Conservation (phyloP, 2,888 invertebrate species). For the Phalera bucephala region DNA sequence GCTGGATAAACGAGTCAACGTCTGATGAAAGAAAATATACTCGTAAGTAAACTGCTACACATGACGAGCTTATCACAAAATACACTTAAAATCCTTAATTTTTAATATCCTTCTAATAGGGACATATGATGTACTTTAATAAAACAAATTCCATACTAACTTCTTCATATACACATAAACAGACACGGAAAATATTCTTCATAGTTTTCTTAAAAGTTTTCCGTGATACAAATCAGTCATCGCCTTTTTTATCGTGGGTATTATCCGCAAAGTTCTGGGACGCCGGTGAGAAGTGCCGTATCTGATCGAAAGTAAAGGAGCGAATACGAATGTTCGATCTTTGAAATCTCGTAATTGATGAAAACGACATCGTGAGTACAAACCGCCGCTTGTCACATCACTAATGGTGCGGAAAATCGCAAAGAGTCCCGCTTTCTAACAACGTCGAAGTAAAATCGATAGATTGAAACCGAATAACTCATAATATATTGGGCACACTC, state of each 20-base stretch:
- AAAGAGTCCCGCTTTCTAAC: slow-evolving; percentile 65
- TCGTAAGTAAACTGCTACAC: too few species aligned
- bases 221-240: slow-evolving; percentile 12
- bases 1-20: too few species aligned
- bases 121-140: too few species aligned
- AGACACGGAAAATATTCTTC: too few species aligned
- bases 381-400: slow-evolving; percentile 73
- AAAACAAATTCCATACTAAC: too few species aligned
- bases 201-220: too few species aligned
- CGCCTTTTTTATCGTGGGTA: slow-evolving; percentile 10
- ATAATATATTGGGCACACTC: slow-evolving; percentile 42
- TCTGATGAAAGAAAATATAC: too few species aligned
- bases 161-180: too few species aligned
- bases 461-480: slow-evolving; percentile 58
- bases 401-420: slow-evolving; percentile 76
- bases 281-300: slow-evolving; percentile 50
- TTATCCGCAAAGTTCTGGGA: slow-evolving; percentile 15
- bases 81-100: too few species aligned
- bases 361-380: slow-evolving; percentile 72
- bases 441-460: slow-evolving; percentile 60
- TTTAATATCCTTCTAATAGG: too few species aligned
- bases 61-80: too few species aligned
- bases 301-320: slow-evolving; percentile 61
- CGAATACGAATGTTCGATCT: slow-evolving; percentile 66
- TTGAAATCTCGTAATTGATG: slow-evolving; percentile 71